Evolutionary conservation across 2,888 invertebrate species (phyloP).

Genomic region (Orgyia antiqua): DNA sequence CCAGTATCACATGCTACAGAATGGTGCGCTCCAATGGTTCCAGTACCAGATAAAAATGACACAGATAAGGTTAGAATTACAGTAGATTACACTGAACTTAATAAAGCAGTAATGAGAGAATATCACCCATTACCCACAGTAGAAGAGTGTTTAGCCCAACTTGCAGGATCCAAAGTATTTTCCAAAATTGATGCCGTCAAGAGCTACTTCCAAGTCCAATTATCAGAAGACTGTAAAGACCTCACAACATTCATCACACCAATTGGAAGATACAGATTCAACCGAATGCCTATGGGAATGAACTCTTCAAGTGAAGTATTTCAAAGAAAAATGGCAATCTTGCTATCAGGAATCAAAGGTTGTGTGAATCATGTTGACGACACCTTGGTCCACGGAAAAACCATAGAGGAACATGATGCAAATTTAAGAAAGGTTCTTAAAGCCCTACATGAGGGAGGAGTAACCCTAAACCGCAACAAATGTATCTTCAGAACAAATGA

Average conservation of each 20-base stretch:
- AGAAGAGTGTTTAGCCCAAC: slow-evolving; percentile 4
- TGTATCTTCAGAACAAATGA: background rate
- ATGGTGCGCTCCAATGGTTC: background rate
- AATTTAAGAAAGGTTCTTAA: background rate
- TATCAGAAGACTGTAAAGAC: slow-evolving; percentile 4
- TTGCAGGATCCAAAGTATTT: slow-evolving; percentile 1
- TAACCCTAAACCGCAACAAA: background rate
- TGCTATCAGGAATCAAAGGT: slow-evolving; percentile 2
- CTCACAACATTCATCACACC: slow-evolving; percentile 4
- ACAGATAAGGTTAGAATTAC: background rate
- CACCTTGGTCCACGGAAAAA: slow-evolving; percentile 2
- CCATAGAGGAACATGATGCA: slow-evolving; percentile 3
- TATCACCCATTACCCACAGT: slow-evolving; percentile 1
- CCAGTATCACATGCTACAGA: background rate
- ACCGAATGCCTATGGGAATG: slow-evolving; percentile 4
- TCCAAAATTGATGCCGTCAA: background rate
- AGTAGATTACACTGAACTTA: background rate
- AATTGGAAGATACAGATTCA: slow-evolving; percentile 3
- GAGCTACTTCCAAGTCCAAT: background rate
- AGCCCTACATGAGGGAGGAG: background rate
- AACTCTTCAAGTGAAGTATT: slow-evolving; percentile 5
- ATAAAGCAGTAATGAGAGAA: background rate
- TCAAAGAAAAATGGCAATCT: slow-evolving; percentile 2
- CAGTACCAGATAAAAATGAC: background rate
- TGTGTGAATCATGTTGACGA: slow-evolving; percentile 4